Evolutionary conservation across 2,797 vertebrate genomes (phyloP), one percentile per base, ranked within the genome.

Genomic region (Premnoplex brunnescens): DNA sequence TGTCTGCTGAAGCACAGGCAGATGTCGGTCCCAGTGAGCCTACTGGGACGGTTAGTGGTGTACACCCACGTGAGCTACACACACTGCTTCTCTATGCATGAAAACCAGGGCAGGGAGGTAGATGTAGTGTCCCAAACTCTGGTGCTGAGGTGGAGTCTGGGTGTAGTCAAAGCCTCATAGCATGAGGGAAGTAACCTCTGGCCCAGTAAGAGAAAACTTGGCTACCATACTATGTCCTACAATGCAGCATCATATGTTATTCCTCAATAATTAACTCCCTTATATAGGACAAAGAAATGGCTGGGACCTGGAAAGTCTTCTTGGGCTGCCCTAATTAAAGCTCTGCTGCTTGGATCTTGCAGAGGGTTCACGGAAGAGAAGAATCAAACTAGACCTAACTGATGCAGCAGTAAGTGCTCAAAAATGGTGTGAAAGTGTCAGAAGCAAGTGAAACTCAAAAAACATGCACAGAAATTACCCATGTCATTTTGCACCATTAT

Each of bases 361-460:
- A 79, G 58, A 90, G 28, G 18, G 11, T 48, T 85, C 24, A 13
- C 24, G 20, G 62, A 81, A 82, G 19, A 89, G 78, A 44, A 78
- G 51, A 79, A 79, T 54, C 67, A 73, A 88, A 76, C 37, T 55
- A 69, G 30, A 88, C 7, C 30, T 28, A 52, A 69, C 8, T 9
- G 39, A 62, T 81, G 26, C n/a, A 74, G 73, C 20, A 49, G 22
- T 34, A 80, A 73, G 64, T 59, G 48, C 60, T 83, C 22, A 39
- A 86, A 90, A 66, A 28, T 23, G 17, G 17, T 63, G 30, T 37
- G 48, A 79, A 55, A 81, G 30, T 71, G 59, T 59, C 88, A 87
- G 79, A 93, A 92, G 48, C 8, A 94, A 84, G 89, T 37, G 49
- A 32, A 85, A 77, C 12, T 67, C 51, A 67, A 69, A 95, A 43